phyloP scores from a whole-genome alignment of 2,797 vertebrate genomes.

The Peromyscus eremicus region DNA sequence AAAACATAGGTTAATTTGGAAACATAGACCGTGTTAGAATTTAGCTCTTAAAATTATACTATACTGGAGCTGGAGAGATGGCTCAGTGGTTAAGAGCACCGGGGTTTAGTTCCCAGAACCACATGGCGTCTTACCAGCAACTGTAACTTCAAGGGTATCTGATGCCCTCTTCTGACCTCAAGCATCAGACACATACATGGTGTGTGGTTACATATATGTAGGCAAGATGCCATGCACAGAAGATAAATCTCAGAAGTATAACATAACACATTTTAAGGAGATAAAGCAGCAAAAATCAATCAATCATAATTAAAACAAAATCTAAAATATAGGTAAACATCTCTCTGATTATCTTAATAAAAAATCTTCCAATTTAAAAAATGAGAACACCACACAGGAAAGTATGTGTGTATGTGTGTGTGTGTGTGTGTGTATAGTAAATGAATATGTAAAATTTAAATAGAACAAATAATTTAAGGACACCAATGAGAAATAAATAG shows the following conservation, averaged over 20 bases:
- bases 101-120: neutral
- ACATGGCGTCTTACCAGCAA: neutral
- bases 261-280: neutral
- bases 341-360: conserved; percentile 27
- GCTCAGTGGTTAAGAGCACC: neutral
- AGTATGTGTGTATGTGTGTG: neutral
- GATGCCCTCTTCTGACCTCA: neutral
- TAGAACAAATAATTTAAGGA: neutral
- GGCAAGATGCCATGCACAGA: neutral
- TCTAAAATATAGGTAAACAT: neutral
- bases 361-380: conserved; percentile 39
- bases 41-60: neutral
- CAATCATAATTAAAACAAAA: neutral
- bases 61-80: neutral
- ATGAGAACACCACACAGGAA: neutral
- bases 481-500: neutral
- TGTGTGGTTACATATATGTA: neutral
- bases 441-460: neutral
- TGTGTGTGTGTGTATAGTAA: neutral
- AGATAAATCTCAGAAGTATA: neutral
- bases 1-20: conserved; percentile 12
- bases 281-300: conserved; percentile 30
- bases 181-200: neutral
- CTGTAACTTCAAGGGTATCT: neutral
- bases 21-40: neutral